These are phyloP conservation scores for Gallinago paraguaiae DNA, from an alignment of 2,113 vertebrate species.

Conservation along the genomic window DNA sequence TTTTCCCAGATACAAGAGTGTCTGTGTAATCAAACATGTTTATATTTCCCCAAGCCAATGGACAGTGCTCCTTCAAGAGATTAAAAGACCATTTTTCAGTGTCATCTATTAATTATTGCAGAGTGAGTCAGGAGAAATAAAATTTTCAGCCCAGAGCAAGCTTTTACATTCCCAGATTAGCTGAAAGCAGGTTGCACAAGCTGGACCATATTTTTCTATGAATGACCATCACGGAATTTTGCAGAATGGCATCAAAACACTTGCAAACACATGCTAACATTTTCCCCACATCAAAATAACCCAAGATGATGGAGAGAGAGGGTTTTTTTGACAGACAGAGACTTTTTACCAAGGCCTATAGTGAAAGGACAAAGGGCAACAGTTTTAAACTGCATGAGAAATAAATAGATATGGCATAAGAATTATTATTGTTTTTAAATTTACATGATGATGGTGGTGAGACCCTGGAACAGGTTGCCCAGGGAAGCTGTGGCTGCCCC, in stretches of 20 bases:
- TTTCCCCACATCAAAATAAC: neutral
- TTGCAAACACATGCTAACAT: neutral
- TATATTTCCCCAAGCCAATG: slow-evolving; percentile 96
- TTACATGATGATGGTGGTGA: neutral
- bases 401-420: neutral
- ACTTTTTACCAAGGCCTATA: neutral
- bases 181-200: neutral
- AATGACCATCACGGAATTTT: neutral
- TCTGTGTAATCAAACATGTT: slow-evolving; percentile 98
- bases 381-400: neutral
- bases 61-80: slow-evolving; percentile 91
- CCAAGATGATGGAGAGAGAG: neutral
- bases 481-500: neutral
- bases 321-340: neutral
- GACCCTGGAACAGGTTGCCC: neutral
- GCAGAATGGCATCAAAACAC: neutral
- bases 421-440: neutral
- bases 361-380: neutral
- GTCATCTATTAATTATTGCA: neutral
- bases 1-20: slow-evolving; percentile 95
- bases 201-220: neutral
- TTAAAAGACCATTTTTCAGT: slow-evolving; percentile 33
- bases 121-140: neutral
- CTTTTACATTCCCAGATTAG: neutral
- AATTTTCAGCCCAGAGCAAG: neutral